phyloP scores from a whole-genome alignment of 30 jellyfish, hydroid and myxozoan genomes.

The Morbakka virulenta region DNA sequence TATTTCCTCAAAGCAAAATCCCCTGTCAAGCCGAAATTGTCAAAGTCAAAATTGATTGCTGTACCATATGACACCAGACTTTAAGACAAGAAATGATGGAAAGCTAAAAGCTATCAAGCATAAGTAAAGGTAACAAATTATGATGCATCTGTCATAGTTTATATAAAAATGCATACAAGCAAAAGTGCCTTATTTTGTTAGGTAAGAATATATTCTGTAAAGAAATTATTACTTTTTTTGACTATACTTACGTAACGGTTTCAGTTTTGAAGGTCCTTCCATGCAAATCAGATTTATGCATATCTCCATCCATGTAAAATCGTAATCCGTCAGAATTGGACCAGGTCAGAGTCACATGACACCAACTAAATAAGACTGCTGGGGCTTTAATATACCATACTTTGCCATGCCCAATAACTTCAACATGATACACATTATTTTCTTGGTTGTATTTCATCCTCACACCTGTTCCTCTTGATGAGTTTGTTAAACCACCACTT shows the following conservation, averaged over 20 bases:
- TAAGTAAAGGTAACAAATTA: too few relatives aligned
- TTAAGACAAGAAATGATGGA: too few relatives aligned
- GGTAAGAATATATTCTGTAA: too few relatives aligned
- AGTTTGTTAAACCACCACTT: constrained; percentile 82
- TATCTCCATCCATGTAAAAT: constrained; percentile 65
- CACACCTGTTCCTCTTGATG: constrained; percentile 76
- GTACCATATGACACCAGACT: too few relatives aligned
- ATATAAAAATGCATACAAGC: too few relatives aligned
- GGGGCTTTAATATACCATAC: constrained; percentile 51
- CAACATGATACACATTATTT: constrained; percentile 13
- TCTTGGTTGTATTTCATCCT: constrained; percentile 32
- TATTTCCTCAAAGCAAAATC: too few relatives aligned
- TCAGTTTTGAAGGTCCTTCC: neutral
- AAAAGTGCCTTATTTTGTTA: too few relatives aligned
- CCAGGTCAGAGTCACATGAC: constrained; percentile 71
- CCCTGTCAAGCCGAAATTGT: too few relatives aligned
- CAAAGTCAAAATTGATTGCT: too few relatives aligned
- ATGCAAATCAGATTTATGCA: constrained; percentile 20
- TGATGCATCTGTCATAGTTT: too few relatives aligned
- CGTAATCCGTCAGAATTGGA: constrained; percentile 51
- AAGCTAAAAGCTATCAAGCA: too few relatives aligned
- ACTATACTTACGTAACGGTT: constrained; percentile 17
- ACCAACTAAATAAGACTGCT: constrained; percentile 54
- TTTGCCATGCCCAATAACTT: constrained; percentile 37
- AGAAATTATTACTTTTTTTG: too few relatives aligned